Evolutionary conservation across 2,113 vertebrate genomes (phyloP), one percentile per base, ranked within the genome.

Genomic region (Pelobates fuscus): DNA sequence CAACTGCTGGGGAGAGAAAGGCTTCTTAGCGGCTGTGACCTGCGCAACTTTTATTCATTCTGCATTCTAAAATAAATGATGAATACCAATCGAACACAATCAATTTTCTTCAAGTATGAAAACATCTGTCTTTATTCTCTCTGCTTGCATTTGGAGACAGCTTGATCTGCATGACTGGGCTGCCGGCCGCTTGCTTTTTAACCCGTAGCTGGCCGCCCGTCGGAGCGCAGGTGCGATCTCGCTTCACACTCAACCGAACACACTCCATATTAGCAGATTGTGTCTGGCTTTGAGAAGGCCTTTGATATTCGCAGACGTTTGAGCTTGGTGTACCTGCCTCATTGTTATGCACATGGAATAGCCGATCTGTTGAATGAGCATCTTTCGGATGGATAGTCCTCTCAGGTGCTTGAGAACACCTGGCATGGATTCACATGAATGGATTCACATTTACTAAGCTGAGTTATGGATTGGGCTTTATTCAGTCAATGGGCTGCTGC

Each of bases 1-100:
- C 85, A 85, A 89, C 85, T 86, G 91, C 92, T 93, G 93, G 89
- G 49, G 20, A 68, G 21, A 87, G 91, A 92, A 92, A 92, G 77
- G 81, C 90, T 92, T 91, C 89, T 90, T 86, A 88, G 88, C 88
- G 87, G 86, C 88, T 88, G 84, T 81, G 90, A 86, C 86, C 88
- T 84, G 86, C 85, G 85, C 82, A 82, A 54, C 10, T 85, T 86
- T 81, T 72, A 86, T 85, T 85, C 85, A 84, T 87, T 84, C 84
- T 73, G 68, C 83, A 87, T 89, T 84, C 85, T 87, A 81, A 90
- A 91, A 85, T 82, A 86, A 80, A 69, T 85, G 79, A 86, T 85
- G 84, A 85, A 81, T 73, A 80, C 59, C 79, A 83, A 88, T 85
- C 66, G 55, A 83, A 83, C 84, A 72, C 83, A 82, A 83, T 83